phyloP scores from a whole-genome alignment of 2,888 invertebrate genomes.

The Drosophila kanekoi region DNA sequence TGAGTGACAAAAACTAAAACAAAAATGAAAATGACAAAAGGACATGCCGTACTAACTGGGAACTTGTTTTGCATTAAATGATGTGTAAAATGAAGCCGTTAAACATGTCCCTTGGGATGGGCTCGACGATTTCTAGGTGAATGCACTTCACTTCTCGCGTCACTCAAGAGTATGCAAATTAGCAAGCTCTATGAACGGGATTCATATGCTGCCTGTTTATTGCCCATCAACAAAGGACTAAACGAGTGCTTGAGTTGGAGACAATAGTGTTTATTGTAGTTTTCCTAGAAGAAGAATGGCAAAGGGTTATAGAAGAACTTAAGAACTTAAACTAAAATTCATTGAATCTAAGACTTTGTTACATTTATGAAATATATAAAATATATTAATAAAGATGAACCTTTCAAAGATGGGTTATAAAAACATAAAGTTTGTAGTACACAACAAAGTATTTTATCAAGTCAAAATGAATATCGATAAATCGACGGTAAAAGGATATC shows the following conservation, averaged over 20 bases:
- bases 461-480: too few relatives aligned
- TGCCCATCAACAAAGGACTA: slow-evolving; percentile 3
- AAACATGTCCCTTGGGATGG: slow-evolving; percentile 76
- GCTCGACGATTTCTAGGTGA: slow-evolving; percentile 37
- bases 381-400: too few relatives aligned
- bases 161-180: slow-evolving; percentile 65
- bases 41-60: slow-evolving; percentile 19
- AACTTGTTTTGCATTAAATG: slow-evolving; percentile 82
- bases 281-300: not conserved
- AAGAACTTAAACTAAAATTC: too few relatives aligned
- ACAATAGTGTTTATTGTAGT: not conserved
- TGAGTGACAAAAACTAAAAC: slow-evolving; percentile 68
- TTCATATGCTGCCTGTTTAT: slow-evolving; percentile 22
- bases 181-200: slow-evolving; percentile 21
- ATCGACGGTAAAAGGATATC: too few relatives aligned
- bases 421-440: too few relatives aligned
- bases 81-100: slow-evolving; percentile 83
- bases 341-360: too few relatives aligned
- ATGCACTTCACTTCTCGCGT: slow-evolving; percentile 20
- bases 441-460: too few relatives aligned
- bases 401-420: too few relatives aligned
- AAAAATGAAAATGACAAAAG: slow-evolving; percentile 22
- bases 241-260: not conserved
- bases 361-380: too few relatives aligned
- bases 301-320: too few relatives aligned